Evolutionary conservation across 2,797 vertebrate species (phyloP).

Genomic region (Xenopus petersii): DNA sequence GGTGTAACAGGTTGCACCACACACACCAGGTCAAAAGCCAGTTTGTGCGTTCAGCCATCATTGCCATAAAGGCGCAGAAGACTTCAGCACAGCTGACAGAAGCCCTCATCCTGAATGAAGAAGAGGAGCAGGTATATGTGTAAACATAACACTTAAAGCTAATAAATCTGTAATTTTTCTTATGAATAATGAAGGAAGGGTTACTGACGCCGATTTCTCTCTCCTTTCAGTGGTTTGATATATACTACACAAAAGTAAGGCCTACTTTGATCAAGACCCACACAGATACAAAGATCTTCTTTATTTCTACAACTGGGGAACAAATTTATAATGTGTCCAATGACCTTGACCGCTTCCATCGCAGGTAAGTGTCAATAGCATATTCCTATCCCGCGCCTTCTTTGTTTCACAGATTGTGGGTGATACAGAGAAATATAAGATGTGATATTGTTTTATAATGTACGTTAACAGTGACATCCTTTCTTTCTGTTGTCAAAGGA

Average conservation of each 20-base stretch:
- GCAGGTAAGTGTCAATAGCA: no score
- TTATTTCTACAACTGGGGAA: background rate
- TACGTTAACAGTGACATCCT: no score
- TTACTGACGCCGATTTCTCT: no score
- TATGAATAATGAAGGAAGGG: no score
- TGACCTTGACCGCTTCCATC: background rate
- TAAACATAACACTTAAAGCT: no score
- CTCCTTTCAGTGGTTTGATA: background rate
- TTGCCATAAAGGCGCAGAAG: background rate
- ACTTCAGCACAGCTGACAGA: background rate
- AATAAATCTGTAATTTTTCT: no score
- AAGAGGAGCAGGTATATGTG: background rate
- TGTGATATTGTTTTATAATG: no score
- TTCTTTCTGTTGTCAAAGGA: no score
- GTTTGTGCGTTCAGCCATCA: background rate
- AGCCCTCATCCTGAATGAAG: background rate
- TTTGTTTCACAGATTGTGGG: no score
- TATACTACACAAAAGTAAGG: background rate
- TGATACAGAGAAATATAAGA: no score
- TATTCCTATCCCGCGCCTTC: no score
- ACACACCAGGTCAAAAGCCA: background rate
- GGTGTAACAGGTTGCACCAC: background rate
- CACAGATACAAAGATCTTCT: background rate
- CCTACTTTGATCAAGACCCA: background rate
- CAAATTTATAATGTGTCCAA: background rate